Conservation (phyloP, 2,113 vertebrate genomes). For the Heloderma charlesbogerti region DNA sequence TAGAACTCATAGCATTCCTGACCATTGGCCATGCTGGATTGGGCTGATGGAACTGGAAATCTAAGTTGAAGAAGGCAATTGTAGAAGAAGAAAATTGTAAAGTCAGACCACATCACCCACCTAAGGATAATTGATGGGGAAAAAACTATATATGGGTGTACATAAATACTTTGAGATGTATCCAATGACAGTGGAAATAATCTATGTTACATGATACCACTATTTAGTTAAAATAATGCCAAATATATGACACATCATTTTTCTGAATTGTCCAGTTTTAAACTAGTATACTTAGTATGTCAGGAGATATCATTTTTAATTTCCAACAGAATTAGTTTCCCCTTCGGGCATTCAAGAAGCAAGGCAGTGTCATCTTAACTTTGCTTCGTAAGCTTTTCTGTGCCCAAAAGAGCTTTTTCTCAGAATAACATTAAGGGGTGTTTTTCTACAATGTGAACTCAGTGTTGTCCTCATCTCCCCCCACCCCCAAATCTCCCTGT, state of each 20-base stretch:
- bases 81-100: no score
- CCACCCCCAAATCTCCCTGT: no score
- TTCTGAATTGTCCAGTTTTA: not conserved
- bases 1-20: no score
- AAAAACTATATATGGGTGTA: not conserved
- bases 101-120: not conserved
- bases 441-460: not conserved
- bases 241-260: not conserved
- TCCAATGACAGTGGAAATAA: not conserved
- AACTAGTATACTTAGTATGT: not conserved
- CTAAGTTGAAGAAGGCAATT: no score
- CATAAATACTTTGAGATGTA: not conserved
- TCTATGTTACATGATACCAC: not conserved
- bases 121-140: not conserved
- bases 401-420: not conserved
- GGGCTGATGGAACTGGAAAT: no score
- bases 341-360: not conserved
- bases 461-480: not conserved
- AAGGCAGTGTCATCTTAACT: not conserved
- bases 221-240: not conserved
- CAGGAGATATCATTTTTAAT: not conserved
- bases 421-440: not conserved
- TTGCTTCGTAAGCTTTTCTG: slow-evolving; percentile 17
- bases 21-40: no score
- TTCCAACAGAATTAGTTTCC: not conserved